Base-by-base conservation (phyloP, 2,888 invertebrate genomes). In the Rhagonycha lutea region DNA sequence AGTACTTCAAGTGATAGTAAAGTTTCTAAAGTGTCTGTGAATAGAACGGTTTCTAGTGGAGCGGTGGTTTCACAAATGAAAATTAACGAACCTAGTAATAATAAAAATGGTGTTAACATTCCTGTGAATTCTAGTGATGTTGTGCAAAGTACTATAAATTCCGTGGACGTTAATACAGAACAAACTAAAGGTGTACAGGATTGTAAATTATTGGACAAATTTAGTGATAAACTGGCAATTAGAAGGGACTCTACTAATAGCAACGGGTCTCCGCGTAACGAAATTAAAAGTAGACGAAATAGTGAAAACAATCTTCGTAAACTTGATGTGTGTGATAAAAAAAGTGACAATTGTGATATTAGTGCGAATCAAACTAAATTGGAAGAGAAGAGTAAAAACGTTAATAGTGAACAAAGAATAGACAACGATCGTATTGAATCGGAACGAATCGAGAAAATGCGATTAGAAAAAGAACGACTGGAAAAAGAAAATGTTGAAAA, bases 391-490 rank as follows among this genome's bases (percentile, higher is more conserved):
- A 84, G 76, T 78, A 81, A 72, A 83, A 85, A 75, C 78, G 82
- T 78, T 79, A 84, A 78, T 80, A 82, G 74, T 78, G 82, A 84
- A 24, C 81, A 79, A 70, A 83, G 86, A 77, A 79, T 81, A 69
- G 87, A 86, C 79, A 87, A 84, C 61, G 89, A 89, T 65, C 83
- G 84, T 12, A 75, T 83, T 11, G 88, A 88, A 79, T 85, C 85
- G 9, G 81, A 87, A 83, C 80, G 88, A 83, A 81, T 85, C 81
- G 85, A 89, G 84, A 84, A 86, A 82, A 83, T 88, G 79, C 82
- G 88, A 74, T 81, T 86, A 88, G 85, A 87, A 75, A 82, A 79
- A 77, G 87, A 85, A 75, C 88, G 89, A n/a, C 88, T 88, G 80
- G 88, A 87, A 79, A 83, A 86, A 9, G 87, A 89, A 79, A 77